Base-by-base conservation (phyloP, 2,797 vertebrate genomes). In the Pseudopleuronectes americanus region DNA sequence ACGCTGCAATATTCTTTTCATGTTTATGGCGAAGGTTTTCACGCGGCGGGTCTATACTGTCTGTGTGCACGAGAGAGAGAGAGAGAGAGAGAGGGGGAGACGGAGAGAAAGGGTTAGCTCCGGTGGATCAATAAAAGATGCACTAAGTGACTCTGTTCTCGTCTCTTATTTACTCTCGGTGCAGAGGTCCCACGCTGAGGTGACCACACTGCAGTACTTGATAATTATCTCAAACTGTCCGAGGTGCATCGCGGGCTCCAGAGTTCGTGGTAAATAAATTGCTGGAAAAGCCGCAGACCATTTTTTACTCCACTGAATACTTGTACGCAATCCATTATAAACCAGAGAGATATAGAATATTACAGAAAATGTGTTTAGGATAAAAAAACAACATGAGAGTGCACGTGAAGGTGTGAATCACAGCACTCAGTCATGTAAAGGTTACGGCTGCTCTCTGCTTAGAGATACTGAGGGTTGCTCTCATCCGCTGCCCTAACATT, bases 81-180 rank as follows among this genome's bases (percentile, higher is more conserved):
- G n/a, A 24, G 47, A n/a, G 48, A 51, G 48, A 23, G n/a, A 3
- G n/a, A 38, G 6, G 43, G 54, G 33, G 56, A 77, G 60, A 57
- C 23, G 36, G 75, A 63, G 53, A 64, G 77, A 71, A 43, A 82
- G 64, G 76, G 76, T 83, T 73, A 73, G 71, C 47, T 57, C 61
- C 45, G 53, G 66, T 8, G 54, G 87, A 93, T 93, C 89, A 84
- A 93, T 93, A 90, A 61, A 71, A 82, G 75, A 79, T 86, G 85
- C 80, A 83, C 77, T 81, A 70, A 38, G 77, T 83, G 81, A 87
- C 84, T 79, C 66, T 24, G 56, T 69, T 45, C 64, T 54, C 36
- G 22, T 64, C 82, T 83, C 70, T 74, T 92, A 88, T 93, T 90
- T 86, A 86, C 90, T 90, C 84, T 68, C 16, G 38, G 66, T 53